Conservation (phyloP, 2,888 invertebrate genomes). For the Allophyes oxyacanthae region DNA sequence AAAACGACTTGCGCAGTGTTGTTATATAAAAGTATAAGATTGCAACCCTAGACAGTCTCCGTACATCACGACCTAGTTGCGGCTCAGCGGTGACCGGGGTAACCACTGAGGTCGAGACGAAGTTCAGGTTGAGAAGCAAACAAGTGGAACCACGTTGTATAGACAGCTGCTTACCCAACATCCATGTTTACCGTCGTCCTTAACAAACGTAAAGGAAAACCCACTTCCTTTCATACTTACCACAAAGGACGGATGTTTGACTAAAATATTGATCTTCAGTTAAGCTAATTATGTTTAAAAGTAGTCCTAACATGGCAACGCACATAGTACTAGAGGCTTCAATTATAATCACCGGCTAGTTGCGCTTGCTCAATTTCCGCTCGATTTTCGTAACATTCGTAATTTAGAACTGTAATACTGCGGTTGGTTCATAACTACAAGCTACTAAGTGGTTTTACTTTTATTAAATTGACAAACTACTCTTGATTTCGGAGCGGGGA, state of each 20-base stretch:
- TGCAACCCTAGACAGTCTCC: constrained; percentile 9
- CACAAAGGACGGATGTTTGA: constrained; percentile 71
- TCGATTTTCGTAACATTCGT: constrained; percentile 41
- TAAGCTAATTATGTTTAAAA: constrained; percentile 45
- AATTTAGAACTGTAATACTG: constrained; percentile 29
- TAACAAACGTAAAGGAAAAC: constrained; percentile 63
- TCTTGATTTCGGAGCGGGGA: no score
- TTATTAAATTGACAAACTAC: constrained; percentile 2
- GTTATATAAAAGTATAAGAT: constrained; percentile 2
- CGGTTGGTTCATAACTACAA: constrained; percentile 27
- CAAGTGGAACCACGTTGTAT: constrained; percentile 38
- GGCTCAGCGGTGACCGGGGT: constrained; percentile 46
- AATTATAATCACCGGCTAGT: constrained; percentile 31
- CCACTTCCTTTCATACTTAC: constrained; percentile 68
- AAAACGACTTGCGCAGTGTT: background rate
- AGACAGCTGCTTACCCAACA: constrained; percentile 33
- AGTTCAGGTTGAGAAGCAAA: constrained; percentile 44
- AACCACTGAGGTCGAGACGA: constrained; percentile 60
- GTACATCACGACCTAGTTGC: constrained; percentile 53
- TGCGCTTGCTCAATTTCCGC: constrained; percentile 50
- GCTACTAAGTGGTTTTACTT: constrained; percentile 9
- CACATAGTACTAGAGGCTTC: constrained; percentile 7
- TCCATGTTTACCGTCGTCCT: constrained; percentile 47
- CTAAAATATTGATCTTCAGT: constrained; percentile 73
- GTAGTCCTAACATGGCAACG: constrained; percentile 25